Base-by-base conservation (phyloP, 2,113 vertebrate species). In the Hemichromis elongatus region DNA sequence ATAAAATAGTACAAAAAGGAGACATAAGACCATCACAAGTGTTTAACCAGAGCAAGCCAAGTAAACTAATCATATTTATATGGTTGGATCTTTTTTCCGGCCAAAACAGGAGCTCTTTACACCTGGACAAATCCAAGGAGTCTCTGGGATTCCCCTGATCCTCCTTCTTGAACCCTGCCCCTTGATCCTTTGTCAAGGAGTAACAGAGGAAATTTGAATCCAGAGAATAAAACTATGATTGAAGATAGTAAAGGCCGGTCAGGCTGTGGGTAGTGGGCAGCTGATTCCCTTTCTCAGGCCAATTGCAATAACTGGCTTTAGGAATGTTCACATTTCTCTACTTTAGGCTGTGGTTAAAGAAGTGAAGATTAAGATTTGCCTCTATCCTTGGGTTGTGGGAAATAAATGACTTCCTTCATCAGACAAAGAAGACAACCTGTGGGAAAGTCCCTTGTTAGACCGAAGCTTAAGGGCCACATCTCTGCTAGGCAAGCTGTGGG, bases 111-210 rank as follows among this genome's bases (percentile, higher is more conserved):
- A 88, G 52, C 19, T 7, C 53, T 81, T 92, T 61, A 80, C 91
- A 88, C 77, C 88, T 91, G 80, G 45, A 70, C 77, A 90, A 93
- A 91, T 83, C 63, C 81, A 80, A 81, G 59, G 59, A 54, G 30
- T 82, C 21, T 24, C 66, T 82, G 28, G 24, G 81, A 87, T 90
- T 88, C 90, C 90, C 70, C 50, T 77, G 86, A 89, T 86, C 80
- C 73, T 42, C 66, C 79, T 92, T 50, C 83, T 84, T 77, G 75
- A 91, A 81, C 86, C 86, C 86, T 50, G 55, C 61, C 86, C 85
- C 92, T 95, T 95, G 88, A 93, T 95, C 93, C 88, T 94, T 93
- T 95, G 94, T 95, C 88, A 80, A 40, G 70, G 88, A 82, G 80
- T 92, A 91, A 89, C 83, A 88, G 90, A 86, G 87, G 68, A 81